Conservation (phyloP, 1,140 invertebrate genomes). For the Lethrus apterus region DNA sequence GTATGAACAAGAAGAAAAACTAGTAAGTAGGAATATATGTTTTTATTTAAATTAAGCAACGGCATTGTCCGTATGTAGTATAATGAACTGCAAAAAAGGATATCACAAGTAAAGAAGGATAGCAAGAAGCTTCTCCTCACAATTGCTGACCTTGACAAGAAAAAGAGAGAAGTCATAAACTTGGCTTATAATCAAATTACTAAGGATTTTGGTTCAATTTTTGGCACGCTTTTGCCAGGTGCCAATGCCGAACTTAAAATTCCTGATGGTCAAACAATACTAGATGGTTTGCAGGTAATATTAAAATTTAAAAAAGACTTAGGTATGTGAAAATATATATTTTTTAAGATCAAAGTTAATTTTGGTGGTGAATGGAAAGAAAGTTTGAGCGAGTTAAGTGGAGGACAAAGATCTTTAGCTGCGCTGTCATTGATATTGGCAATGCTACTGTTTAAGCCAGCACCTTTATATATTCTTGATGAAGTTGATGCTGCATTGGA, state of each 20-base stretch:
- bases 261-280: slow-evolving; percentile 62
- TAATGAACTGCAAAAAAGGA: slow-evolving; percentile 50
- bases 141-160: slow-evolving; percentile 82
- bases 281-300: slow-evolving; percentile 79
- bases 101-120: slow-evolving; percentile 79
- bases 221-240: slow-evolving; percentile 83
- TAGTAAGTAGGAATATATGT: no score
- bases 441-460: slow-evolving; percentile 95
- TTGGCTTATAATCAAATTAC: slow-evolving; percentile 79
- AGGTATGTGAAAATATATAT: not conserved
- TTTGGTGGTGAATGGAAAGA: slow-evolving; percentile 97
- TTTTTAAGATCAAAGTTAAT: slow-evolving; percentile 70
- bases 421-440: slow-evolving; percentile 94
- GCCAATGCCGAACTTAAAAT: slow-evolving; percentile 79
- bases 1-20: slow-evolving; percentile 79
- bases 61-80: not conserved
- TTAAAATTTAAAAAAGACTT: slow-evolving; percentile 5
- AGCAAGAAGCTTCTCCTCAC: slow-evolving; percentile 74
- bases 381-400: slow-evolving; percentile 89
- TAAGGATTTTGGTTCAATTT: slow-evolving; percentile 94
- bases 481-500: slow-evolving; percentile 99
- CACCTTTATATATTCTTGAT: slow-evolving; percentile 97
- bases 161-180: slow-evolving; percentile 75
- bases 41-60: slow-evolving; percentile 8
- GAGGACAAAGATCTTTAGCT: slow-evolving; percentile 93